These are phyloP conservation scores for Steinernema carpocapsae DNA, from an alignment of 2,888 invertebrate genomes.

Conservation along the genomic window DNA sequence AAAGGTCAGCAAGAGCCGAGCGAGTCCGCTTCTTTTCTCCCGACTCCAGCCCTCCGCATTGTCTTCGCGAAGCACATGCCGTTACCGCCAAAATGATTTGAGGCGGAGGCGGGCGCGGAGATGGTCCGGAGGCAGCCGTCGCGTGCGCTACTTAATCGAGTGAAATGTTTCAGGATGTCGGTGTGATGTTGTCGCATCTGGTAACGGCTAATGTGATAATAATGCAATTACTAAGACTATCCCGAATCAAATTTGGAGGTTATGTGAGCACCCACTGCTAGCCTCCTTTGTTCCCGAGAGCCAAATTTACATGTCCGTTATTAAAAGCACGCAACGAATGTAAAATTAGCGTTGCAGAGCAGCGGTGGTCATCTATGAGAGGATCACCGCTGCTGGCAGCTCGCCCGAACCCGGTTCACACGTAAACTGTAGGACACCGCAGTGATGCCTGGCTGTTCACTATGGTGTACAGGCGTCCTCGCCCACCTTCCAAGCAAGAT, in stretches of 20 bases:
- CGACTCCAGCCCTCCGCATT: background rate
- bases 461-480: background rate
- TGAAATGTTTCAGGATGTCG: constrained; percentile 35
- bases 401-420: background rate
- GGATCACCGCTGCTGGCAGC: background rate
- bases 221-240: constrained; percentile 27
- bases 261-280: constrained; percentile 33
- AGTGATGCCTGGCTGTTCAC: background rate
- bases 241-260: constrained; percentile 30
- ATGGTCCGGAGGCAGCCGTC: constrained; percentile 31
- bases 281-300: constrained; percentile 4
- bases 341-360: background rate
- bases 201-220: constrained; percentile 28
- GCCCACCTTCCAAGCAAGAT: background rate
- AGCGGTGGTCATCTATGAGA: background rate
- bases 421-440: background rate
- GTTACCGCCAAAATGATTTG: background rate
- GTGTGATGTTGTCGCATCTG: constrained; percentile 35
- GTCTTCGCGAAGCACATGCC: background rate
- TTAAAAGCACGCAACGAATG: background rate
- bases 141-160: constrained; percentile 32
- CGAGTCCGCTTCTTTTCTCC: background rate
- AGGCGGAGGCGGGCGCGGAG: constrained; percentile 2
- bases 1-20: background rate
- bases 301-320: background rate